Evolutionary conservation across 2,113 vertebrate species (phyloP).

Genomic region (Pycnonotus jocosus): DNA sequence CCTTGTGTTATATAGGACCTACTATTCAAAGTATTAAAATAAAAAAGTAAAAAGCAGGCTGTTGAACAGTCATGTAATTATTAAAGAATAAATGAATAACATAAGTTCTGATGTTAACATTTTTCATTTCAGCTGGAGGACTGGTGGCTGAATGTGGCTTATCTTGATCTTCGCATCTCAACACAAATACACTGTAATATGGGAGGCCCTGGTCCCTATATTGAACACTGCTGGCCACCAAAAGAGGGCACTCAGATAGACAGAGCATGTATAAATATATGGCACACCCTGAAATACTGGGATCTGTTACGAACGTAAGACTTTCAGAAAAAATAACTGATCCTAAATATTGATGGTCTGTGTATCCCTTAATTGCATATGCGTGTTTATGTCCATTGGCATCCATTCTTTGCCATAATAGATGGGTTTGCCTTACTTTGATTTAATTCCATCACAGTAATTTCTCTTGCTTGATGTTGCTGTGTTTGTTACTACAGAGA

Average conservation of each 20-base stretch:
- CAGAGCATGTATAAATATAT: constrained; percentile 79
- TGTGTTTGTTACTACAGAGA: constrained; percentile 74
- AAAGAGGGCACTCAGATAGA: constrained; percentile 83
- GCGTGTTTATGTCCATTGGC: neutral
- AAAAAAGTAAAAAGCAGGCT: neutral
- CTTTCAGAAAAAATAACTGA: neutral
- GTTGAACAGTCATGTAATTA: neutral
- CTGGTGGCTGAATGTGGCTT: constrained; percentile 91
- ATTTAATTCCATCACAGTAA: neutral
- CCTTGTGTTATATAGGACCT: neutral
- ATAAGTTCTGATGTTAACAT: neutral
- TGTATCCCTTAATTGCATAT: neutral
- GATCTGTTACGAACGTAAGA: constrained; percentile 85
- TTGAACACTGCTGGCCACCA: constrained; percentile 90
- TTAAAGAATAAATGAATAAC: neutral
- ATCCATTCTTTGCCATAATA: neutral
- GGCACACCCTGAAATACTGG: constrained; percentile 89
- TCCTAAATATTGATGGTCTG: neutral
- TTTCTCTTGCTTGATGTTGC: neutral
- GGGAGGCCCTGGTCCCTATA: constrained; percentile 77
- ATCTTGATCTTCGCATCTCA: constrained; percentile 86
- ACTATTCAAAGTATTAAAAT: neutral
- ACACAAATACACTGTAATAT: constrained; percentile 91
- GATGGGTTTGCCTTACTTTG: neutral
- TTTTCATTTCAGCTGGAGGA: constrained; percentile 86